These are phyloP conservation scores for Lepidotrigona ventralis DNA, from an alignment of 1,140 invertebrate species.

Conservation along the genomic window DNA sequence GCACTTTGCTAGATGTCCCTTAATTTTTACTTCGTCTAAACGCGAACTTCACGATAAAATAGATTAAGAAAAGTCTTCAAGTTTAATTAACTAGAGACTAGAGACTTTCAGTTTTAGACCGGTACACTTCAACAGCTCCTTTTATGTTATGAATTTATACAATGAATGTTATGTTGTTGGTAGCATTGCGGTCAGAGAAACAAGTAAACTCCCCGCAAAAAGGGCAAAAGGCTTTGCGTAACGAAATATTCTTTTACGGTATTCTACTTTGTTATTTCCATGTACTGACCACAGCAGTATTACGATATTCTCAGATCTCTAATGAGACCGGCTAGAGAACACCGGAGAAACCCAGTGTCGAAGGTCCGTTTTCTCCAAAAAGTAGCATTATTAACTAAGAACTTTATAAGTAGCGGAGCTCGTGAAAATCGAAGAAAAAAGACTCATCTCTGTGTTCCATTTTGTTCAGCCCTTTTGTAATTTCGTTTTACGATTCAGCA, in stretches of 20 bases:
- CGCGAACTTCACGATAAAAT: neutral
- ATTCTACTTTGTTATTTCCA: conserved; percentile 1
- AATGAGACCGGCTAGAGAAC: neutral
- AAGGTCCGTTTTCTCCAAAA: neutral
- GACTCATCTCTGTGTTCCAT: accelerated
- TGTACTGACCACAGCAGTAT: neutral
- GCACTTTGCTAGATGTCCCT: too few species aligned
- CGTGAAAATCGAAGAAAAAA: neutral
- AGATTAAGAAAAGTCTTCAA: neutral
- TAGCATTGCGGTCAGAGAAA: neutral
- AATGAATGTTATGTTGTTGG: neutral
- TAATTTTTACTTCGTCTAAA: too few species aligned
- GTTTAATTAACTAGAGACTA: neutral
- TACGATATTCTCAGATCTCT: neutral
- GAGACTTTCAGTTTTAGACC: neutral
- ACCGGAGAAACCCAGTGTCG: neutral
- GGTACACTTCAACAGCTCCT: neutral
- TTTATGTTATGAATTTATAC: too few species aligned
- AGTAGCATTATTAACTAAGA: neutral
- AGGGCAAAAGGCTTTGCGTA: neutral
- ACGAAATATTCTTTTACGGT: conserved; percentile 12
- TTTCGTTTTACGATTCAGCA: neutral
- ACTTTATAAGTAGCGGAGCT: neutral
- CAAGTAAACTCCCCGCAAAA: neutral
- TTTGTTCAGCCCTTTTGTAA: neutral